These are phyloP conservation scores for Orthosia gothica DNA, from an alignment of 2,888 invertebrate genomes.

Conservation along the genomic window DNA sequence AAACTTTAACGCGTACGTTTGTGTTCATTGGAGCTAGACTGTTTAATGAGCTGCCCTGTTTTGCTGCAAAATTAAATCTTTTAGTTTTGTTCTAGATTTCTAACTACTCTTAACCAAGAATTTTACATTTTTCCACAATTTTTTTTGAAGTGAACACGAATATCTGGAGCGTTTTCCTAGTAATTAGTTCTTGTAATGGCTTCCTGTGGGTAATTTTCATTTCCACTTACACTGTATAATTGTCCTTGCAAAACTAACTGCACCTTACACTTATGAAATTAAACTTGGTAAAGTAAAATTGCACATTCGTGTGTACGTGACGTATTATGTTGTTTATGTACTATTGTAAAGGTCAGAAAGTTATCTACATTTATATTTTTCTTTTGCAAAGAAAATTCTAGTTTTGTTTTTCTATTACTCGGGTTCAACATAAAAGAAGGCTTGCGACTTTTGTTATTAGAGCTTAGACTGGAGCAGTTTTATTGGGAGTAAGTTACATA, in stretches of 20 bases:
- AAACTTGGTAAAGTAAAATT: constrained; percentile 23
- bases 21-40: constrained; percentile 63
- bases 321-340: constrained; percentile 6
- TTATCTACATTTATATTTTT: constrained; percentile 12
- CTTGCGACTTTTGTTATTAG: constrained; percentile 41
- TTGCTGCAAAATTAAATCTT: constrained; percentile 31
- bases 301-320: constrained; percentile 17
- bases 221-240: constrained; percentile 32
- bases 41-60: constrained; percentile 64
- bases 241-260: constrained; percentile 30
- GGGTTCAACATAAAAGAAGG: constrained; percentile 35
- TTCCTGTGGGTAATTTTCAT: constrained; percentile 42
- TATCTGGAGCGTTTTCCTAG: constrained; percentile 22
- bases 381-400: not conserved
- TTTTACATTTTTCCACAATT: constrained; percentile 26
- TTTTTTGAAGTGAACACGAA: constrained; percentile 37
- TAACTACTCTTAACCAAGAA: constrained; percentile 29
- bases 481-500: constrained; percentile 29
- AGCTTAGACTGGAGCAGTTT: constrained; percentile 26
- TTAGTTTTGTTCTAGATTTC: constrained; percentile 26
- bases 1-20: constrained; percentile 42
- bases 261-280: constrained; percentile 27
- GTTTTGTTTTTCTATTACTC: constrained; percentile 29
- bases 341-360: constrained; percentile 13
- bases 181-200: constrained; percentile 41